These are phyloP conservation scores for Aethina tumida DNA, from an alignment of 1,140 invertebrate species.

Conservation along the genomic window DNA sequence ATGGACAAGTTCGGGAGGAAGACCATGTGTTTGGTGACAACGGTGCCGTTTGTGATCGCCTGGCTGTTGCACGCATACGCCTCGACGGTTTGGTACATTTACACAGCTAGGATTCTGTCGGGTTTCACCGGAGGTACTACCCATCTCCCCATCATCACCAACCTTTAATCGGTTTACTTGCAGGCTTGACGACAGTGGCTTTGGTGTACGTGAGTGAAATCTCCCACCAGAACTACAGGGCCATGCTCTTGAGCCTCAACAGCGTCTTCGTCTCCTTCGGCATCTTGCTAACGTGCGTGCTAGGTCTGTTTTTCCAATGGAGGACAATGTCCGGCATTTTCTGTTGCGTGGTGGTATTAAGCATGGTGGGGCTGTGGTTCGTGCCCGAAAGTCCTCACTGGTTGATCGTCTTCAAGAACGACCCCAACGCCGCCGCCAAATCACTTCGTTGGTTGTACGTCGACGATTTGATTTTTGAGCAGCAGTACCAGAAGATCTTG, in stretches of 20 bases:
- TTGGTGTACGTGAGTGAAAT: constrained; percentile 49
- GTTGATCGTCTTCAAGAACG: constrained; percentile 39
- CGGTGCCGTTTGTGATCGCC: constrained; percentile 45
- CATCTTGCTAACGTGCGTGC: constrained; percentile 42
- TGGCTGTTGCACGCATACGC: constrained; percentile 44
- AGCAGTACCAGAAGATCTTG: constrained; percentile 32
- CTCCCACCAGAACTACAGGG: constrained; percentile 40
- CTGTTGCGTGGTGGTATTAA: constrained; percentile 24
- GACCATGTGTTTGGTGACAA: constrained; percentile 41
- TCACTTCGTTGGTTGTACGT: constrained; percentile 38
- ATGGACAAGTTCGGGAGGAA: constrained; percentile 58
- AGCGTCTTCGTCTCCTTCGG: constrained; percentile 47
- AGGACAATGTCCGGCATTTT: constrained; percentile 38
- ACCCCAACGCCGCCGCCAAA: constrained; percentile 28
- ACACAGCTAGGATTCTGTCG: constrained; percentile 39
- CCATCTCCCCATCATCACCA: neutral
- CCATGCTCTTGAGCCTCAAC: constrained; percentile 45
- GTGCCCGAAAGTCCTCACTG: constrained; percentile 50
- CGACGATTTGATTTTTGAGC: constrained; percentile 28
- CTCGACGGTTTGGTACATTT: constrained; percentile 36
- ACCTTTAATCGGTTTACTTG: neutral
- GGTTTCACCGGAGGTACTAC: constrained; percentile 41
- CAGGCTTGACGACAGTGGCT: constrained; percentile 41
- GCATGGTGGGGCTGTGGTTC: constrained; percentile 29
- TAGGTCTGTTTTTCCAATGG: constrained; percentile 40